Evolutionary conservation across 2,113 vertebrate genomes (phyloP).

Genomic region (Lathamus discolor): DNA sequence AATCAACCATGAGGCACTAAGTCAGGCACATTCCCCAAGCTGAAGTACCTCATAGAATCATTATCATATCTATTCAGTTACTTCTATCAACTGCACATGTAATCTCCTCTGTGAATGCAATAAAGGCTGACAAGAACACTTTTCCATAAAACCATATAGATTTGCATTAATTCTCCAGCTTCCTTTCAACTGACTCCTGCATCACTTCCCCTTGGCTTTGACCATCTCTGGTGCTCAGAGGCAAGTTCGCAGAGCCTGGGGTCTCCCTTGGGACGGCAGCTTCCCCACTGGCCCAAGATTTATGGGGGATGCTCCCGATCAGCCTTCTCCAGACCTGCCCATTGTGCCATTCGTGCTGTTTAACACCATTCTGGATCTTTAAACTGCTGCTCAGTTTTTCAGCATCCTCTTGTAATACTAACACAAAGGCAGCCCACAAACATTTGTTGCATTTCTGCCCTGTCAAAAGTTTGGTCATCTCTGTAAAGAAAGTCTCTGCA

Average conservation of each 20-base stretch:
- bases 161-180: not conserved
- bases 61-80: not conserved
- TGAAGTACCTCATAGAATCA: not conserved
- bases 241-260: not conserved
- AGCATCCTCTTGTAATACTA: not conserved
- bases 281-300: not conserved
- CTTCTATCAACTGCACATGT: not conserved
- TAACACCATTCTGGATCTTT: not conserved
- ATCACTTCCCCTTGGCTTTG: not conserved
- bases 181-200: not conserved
- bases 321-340: not conserved
- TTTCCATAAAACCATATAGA: not conserved
- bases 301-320: rapidly evolving
- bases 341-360: rapidly evolving
- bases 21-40: not conserved
- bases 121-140: not conserved
- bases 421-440: not conserved
- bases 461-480: not conserved
- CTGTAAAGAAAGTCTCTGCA: not conserved
- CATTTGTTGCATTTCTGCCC: not conserved
- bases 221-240: not conserved
- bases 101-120: not conserved
- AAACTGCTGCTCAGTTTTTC: not conserved
- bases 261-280: not conserved
- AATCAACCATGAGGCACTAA: not conserved